These are phyloP conservation scores for Sarcophaga variegata DNA, from an alignment of 2,888 invertebrate genomes.

Conservation along the genomic window DNA sequence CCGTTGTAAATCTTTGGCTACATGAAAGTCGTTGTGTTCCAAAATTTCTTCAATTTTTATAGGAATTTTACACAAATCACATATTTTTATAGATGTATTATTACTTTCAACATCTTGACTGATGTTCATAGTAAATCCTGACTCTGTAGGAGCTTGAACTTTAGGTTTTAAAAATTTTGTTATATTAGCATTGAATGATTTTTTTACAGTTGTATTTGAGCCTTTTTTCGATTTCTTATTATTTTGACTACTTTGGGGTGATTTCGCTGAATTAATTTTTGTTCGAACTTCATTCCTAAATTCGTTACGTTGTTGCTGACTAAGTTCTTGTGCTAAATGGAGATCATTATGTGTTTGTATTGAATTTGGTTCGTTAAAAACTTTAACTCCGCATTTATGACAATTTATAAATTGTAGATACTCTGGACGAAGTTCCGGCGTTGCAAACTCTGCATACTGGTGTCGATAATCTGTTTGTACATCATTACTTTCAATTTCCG, in stretches of 20 bases:
- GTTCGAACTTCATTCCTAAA: constrained; percentile 76
- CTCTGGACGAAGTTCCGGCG: constrained; percentile 72
- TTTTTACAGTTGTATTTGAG: constrained; percentile 3
- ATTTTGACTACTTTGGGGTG: constrained; percentile 46
- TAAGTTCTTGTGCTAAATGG: constrained; percentile 87
- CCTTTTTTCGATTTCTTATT: constrained; percentile 65
- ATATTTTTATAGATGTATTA: constrained; percentile 80
- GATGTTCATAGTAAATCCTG: background rate
- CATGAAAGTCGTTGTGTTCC: constrained; percentile 93
- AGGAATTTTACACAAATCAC: constrained; percentile 87
- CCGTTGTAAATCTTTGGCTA: constrained; percentile 88
- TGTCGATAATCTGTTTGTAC: constrained; percentile 68
- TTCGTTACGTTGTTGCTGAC: constrained; percentile 83
- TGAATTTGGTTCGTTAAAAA: constrained; percentile 82
- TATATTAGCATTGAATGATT: constrained; percentile 70
- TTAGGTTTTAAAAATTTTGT: constrained; percentile 74
- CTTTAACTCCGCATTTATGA: constrained; percentile 85
- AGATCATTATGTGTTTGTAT: constrained; percentile 88
- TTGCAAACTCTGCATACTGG: constrained; percentile 78
- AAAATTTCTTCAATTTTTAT: constrained; percentile 85
- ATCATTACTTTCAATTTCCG: constrained; percentile 8
- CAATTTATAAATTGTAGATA: constrained; percentile 82
- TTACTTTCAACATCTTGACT: constrained; percentile 31
- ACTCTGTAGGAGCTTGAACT: background rate
- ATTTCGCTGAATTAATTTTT: constrained; percentile 70